Evolutionary conservation across 2,888 invertebrate species (phyloP), one percentile per base, ranked within the genome.

Genomic region (Ormyrus nitidulus): DNA sequence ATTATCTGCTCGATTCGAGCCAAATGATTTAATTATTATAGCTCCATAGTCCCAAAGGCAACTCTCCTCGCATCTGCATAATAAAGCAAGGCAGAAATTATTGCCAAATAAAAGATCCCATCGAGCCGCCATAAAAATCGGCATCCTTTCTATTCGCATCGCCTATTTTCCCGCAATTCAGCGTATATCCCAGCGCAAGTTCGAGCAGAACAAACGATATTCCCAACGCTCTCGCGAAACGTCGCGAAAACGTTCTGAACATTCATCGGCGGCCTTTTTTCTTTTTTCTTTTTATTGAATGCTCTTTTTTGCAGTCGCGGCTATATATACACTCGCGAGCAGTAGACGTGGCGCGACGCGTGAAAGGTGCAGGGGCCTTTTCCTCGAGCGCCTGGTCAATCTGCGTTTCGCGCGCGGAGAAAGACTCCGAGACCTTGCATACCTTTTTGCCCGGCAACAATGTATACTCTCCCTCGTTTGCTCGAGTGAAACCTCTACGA

Each of bases 381-480:
- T 80, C 53, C 65, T 69, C 64, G 19, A 19, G 34, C 34, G 53
- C 65, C n/a, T 59, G 69, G 77, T 54, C 77, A 74, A n/a, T 76
- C 62, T 49, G 48, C 65, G 53, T 65, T 79, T 73, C 56, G 68
- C 68, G 54, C 51, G 19, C 53, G 54, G 64, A 61, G 64, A 80
- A 51, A 62, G 56, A 77, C 11, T 34, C 34, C 49, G 59, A 78
- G 78, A 78, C 81, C 81, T 81, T 81, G 81, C 74, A 77, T 77
- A 70, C 73, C 77, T 77, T 56, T 68, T 70, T 54, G 13, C 61
- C 61, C 59, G 11, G 13, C 59, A 77, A 81, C 81, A 81, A 81
- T 81, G 72, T 59, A 51, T 51, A 46, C 69, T 9, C 61, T 46
- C 54, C 7, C 10, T 6, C 54, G 19, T 44, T 7, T 19, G 10